phyloP scores from a whole-genome alignment of 2,888 invertebrate species.

The Lithophane semibrunnea region DNA sequence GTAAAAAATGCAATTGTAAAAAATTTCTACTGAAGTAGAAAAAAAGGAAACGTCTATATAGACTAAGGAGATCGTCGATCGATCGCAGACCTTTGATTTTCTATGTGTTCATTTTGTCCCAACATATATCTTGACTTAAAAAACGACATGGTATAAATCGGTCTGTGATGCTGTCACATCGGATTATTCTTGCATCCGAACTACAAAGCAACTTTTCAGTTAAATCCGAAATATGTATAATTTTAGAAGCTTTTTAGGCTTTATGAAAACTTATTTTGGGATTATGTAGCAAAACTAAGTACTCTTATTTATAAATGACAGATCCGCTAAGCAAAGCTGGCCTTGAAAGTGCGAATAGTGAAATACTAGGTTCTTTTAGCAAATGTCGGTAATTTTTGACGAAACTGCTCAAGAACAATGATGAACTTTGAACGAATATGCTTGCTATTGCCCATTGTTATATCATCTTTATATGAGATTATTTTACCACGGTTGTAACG shows the following conservation, averaged over 20 bases:
- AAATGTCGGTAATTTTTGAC: constrained; percentile 57
- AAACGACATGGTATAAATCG: constrained; percentile 6
- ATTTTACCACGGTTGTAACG: constrained; percentile 67
- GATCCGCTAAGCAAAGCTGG: constrained; percentile 20
- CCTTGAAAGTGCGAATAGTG: constrained; percentile 49
- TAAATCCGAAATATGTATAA: background rate
- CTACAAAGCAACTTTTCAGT: constrained; percentile 24
- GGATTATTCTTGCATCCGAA: constrained; percentile 24
- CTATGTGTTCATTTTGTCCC: constrained; percentile 10
- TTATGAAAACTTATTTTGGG: background rate
- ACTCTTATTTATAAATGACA: background rate
- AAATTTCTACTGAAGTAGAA: constrained; percentile 46
- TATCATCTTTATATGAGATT: constrained; percentile 66
- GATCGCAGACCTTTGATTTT: constrained; percentile 30
- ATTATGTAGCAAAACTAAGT: background rate
- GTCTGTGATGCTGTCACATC: constrained; percentile 11
- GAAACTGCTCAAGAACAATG: constrained; percentile 61
- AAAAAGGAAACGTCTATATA: constrained; percentile 44
- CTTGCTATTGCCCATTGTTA: constrained; percentile 72
- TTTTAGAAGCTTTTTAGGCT: background rate
- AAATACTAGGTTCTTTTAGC: constrained; percentile 44
- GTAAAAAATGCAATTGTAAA: constrained; percentile 39
- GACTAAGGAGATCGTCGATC: constrained; percentile 7
- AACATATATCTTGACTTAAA: constrained; percentile 20
- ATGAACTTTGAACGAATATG: constrained; percentile 69